Percentiles rank a stretch among this genome's conserved stretches.
phyloP scores from a whole-genome alignment of 2,113 vertebrate species.

The Hippolais icterina region DNA sequence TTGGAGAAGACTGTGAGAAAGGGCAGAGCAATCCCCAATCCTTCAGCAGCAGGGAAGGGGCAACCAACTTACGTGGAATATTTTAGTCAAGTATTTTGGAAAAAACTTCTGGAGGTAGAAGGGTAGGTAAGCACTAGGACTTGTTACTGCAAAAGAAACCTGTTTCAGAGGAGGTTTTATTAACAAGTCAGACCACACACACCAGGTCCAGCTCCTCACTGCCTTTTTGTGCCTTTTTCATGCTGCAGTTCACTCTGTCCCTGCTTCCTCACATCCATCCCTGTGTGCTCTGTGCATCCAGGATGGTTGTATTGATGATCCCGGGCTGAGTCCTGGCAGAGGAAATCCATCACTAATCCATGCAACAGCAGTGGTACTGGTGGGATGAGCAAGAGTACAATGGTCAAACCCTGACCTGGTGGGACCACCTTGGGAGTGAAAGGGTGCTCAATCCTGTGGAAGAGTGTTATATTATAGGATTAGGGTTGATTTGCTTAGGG shows the following conservation, averaged over 20 bases:
- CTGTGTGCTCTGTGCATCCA: fast-evolving
- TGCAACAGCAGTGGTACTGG: background rate
- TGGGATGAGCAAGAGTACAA: background rate
- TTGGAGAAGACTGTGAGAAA: background rate
- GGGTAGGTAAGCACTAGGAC: background rate
- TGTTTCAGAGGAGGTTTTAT: background rate
- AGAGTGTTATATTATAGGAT: constrained; percentile 6
- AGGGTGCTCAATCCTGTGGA: background rate
- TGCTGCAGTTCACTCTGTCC: background rate
- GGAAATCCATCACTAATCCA: background rate
- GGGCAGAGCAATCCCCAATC: background rate
- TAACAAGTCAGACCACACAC: background rate
- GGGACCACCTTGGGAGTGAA: background rate
- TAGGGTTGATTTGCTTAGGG: background rate
- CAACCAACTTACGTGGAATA: background rate
- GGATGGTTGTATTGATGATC: background rate
- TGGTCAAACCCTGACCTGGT: background rate
- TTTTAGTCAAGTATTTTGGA: background rate
- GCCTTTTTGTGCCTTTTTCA: fast-evolving
- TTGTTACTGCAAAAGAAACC: background rate
- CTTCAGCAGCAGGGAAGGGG: background rate
- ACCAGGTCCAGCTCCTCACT: background rate
- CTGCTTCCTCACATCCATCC: background rate
- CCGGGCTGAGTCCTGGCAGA: background rate
- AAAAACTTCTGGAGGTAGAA: background rate